phyloP scores from a whole-genome alignment of 2,888 invertebrate genomes.

The Philereme vetulata region DNA sequence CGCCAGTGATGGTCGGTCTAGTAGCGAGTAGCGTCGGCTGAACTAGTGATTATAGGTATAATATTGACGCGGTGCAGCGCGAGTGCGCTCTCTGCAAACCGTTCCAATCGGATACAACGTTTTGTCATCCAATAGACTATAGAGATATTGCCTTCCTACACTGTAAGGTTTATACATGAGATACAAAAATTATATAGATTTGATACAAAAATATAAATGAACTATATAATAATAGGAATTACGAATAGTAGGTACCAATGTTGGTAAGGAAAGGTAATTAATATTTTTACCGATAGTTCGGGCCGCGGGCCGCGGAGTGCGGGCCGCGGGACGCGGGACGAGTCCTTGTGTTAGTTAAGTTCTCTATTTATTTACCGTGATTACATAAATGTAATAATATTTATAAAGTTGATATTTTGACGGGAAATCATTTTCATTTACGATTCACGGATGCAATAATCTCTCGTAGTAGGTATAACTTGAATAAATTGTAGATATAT shows the following conservation, averaged over 20 bases:
- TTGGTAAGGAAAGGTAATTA: slow-evolving; percentile 34
- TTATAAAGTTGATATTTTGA: slow-evolving; percentile 24
- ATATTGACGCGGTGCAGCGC: slow-evolving; percentile 3
- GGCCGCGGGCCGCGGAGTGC: neutral
- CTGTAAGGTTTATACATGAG: slow-evolving; percentile 48
- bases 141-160: slow-evolving; percentile 50
- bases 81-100: neutral
- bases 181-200: slow-evolving; percentile 60
- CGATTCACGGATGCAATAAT: slow-evolving; percentile 46
- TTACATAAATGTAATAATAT: slow-evolving; percentile 23
- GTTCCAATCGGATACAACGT: neutral
- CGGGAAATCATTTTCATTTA: slow-evolving; percentile 38
- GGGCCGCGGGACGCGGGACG: neutral
- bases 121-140: slow-evolving; percentile 31
- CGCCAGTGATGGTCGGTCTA: slow-evolving; percentile 6
- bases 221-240: slow-evolving; percentile 37
- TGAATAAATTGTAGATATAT: slow-evolving; percentile 46
- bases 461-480: slow-evolving; percentile 42
- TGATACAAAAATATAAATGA: slow-evolving; percentile 51
- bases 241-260: slow-evolving; percentile 24
- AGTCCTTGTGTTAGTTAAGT: slow-evolving; percentile 22
- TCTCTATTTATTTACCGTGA: slow-evolving; percentile 44
- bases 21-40: slow-evolving; percentile 2
- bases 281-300: slow-evolving; percentile 35
- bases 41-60: slow-evolving; percentile 2